These are phyloP conservation scores for Ceyx cyanopectus DNA, from an alignment of 2,113 vertebrate species.

Conservation along the genomic window DNA sequence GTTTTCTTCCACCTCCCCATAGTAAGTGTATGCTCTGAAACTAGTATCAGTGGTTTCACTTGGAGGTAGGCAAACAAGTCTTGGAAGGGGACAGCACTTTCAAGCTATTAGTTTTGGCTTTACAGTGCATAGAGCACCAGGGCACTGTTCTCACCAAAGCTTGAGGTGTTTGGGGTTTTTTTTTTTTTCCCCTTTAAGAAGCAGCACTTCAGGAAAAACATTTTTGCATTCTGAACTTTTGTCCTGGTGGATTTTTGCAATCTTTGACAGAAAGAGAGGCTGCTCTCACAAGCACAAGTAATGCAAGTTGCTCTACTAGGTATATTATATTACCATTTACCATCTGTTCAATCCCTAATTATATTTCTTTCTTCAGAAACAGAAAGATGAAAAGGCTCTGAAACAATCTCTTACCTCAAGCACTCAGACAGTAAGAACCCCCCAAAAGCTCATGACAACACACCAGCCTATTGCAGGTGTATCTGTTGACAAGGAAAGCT, in stretches of 20 bases:
- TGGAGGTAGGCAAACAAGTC: not conserved
- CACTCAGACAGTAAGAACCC: not conserved
- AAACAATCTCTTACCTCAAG: slow-evolving; percentile 20
- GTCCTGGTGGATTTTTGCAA: not conserved
- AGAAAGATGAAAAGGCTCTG: not conserved
- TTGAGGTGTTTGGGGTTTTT: not conserved
- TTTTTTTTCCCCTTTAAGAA: not conserved
- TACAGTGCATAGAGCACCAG: not conserved
- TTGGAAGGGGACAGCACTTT: not conserved
- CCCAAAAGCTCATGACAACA: not conserved
- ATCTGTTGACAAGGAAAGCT: not conserved
- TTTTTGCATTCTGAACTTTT: not conserved
- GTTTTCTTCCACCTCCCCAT: not conserved
- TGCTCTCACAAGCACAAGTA: not conserved
- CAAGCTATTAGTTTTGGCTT: not conserved
- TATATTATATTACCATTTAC: slow-evolving; percentile 5
- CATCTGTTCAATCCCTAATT: slow-evolving; percentile 11
- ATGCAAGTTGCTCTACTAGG: not conserved
- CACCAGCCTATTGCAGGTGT: not conserved
- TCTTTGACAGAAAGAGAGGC: not conserved
- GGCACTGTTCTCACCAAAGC: not conserved
- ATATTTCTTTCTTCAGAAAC: slow-evolving; percentile 4
- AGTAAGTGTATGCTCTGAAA: not conserved
- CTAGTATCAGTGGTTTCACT: not conserved
- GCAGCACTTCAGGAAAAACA: not conserved